Evolutionary conservation across 1,140 invertebrate species (phyloP), one percentile per base, ranked within the genome.

Genomic region (Anoplolepis gracilipes): DNA sequence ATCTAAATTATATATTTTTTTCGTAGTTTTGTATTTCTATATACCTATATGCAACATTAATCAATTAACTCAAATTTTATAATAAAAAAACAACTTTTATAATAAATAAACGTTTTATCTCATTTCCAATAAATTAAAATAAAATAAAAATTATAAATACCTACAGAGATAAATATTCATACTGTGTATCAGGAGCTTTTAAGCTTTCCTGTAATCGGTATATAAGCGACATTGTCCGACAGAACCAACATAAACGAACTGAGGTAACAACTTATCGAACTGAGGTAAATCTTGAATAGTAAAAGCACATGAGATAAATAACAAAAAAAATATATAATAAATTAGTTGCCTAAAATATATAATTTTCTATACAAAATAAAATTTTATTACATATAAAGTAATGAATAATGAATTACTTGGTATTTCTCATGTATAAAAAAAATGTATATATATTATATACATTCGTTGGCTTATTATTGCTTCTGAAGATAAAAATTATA

Each of bases 131-230:
- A 13, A 65, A 36, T 16, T 36, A 53, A 78, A 30, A 77, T 64
- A 53, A n/a, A n/a, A n/a, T n/a, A n/a, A n/a, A n/a, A 25, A 36
- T 39, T 55, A n/a, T 67, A 67, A 36, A 55, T 49, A 46, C 49
- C 13, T 78, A 19, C 1, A 19, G 19, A 22, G n/a, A n/a, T 67
- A 25, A 55, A 69, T 16, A 42, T 55, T 33, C 11, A 16, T 11
- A 8, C 49, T 10, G n/a, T 39, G n/a, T 69, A n/a, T 30, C 10
- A 22, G 0, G 11, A 49, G 25, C 5, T 13, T 30, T 28, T 30
- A 42, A 22, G 28, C 19, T 82, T 82, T 82, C n/a, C 67, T 42
- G n/a, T 73, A 11, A 53, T 82, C 25, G 78, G 53, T 82, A 73
- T 33, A 36, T 42, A 13, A 3, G 28, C 25, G 3, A 39, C 7